phyloP scores from a whole-genome alignment of 2,797 vertebrate species.

The Sciurus vulgaris region DNA sequence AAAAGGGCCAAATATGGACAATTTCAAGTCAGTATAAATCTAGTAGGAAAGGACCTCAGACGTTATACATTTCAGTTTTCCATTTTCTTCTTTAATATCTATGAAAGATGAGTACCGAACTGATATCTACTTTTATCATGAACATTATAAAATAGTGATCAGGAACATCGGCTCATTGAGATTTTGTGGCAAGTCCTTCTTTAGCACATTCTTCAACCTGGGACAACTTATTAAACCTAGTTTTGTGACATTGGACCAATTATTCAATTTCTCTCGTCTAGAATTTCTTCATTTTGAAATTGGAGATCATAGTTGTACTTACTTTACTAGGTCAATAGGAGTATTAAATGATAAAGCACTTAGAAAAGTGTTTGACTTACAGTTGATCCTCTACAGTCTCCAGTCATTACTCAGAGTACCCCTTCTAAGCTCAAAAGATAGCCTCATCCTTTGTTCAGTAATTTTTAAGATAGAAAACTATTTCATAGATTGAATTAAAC shows the following conservation, averaged over 20 bases:
- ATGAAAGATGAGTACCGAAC: background rate
- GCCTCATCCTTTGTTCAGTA: background rate
- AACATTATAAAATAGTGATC: background rate
- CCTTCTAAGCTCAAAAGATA: background rate
- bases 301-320: background rate
- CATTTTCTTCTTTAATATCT: background rate
- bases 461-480: background rate
- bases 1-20: background rate
- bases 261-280: background rate
- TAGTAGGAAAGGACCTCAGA: background rate
- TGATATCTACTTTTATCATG: background rate
- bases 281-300: conserved; percentile 41
- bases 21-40: background rate
- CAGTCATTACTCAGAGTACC: background rate
- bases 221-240: background rate
- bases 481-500: background rate
- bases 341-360: background rate
- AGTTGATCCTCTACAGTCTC: background rate
- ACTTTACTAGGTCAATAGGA: background rate
- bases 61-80: background rate
- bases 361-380: background rate
- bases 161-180: background rate
- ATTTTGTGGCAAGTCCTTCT: background rate
- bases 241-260: background rate
- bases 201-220: background rate